Percentiles rank a stretch among this genome's conserved stretches.
These are phyloP conservation scores for Isoperla grammatica DNA, from an alignment of 2,888 invertebrate genomes.

Conservation along the genomic window DNA sequence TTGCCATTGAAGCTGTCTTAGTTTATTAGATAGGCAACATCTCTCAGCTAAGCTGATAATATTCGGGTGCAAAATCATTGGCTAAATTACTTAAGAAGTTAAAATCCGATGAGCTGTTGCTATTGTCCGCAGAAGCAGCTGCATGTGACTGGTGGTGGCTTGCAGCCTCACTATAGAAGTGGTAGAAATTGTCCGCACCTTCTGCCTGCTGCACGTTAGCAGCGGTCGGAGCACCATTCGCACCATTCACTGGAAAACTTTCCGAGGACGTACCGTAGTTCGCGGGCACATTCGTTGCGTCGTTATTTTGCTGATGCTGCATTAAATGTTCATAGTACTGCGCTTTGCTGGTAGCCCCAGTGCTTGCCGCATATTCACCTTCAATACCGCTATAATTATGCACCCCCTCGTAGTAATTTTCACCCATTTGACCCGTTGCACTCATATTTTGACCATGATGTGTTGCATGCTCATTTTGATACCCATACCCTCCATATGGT, in stretches of 20 bases:
- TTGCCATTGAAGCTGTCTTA: not conserved
- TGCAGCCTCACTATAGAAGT: slow-evolving; percentile 53
- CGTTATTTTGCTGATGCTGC: slow-evolving; percentile 7
- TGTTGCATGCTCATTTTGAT: slow-evolving; percentile 2
- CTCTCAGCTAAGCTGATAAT: slow-evolving; percentile 67
- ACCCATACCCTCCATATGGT: not conserved
- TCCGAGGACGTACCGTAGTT: not conserved
- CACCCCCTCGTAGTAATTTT: slow-evolving; percentile 5
- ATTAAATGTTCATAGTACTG: slow-evolving; percentile 12
- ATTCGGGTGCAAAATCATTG: slow-evolving; percentile 89
- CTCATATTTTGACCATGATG: not conserved
- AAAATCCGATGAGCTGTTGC: slow-evolving; percentile 90
- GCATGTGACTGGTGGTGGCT: slow-evolving; percentile 44
- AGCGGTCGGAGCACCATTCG: not conserved
- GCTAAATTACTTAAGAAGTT: slow-evolving; percentile 89
- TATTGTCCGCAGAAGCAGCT: slow-evolving; percentile 54
- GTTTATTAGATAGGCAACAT: not conserved
- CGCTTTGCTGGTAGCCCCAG: slow-evolving; percentile 15
- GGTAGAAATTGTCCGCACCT: slow-evolving; percentile 56
- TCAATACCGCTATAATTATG: slow-evolving; percentile 4
- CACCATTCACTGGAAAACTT: not conserved
- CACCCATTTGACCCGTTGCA: not conserved
- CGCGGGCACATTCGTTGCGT: not conserved
- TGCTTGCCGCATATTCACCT: not conserved
- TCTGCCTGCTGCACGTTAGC: slow-evolving; percentile 3